These are phyloP conservation scores for Meriones psammophilus DNA, from an alignment of 2,797 vertebrate species.

Conservation along the genomic window DNA sequence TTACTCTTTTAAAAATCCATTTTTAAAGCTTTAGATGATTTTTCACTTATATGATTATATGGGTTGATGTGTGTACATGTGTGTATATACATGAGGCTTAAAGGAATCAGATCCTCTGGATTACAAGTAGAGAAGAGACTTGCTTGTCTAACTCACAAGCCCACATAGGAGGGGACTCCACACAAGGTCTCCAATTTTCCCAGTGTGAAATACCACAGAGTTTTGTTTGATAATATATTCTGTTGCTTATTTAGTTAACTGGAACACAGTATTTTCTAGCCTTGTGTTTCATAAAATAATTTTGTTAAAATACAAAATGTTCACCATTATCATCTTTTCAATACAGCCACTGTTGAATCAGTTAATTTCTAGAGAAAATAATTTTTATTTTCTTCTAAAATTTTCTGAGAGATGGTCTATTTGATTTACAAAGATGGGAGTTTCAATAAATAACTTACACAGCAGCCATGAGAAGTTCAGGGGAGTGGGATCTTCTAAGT, in stretches of 20 bases:
- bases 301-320: background rate
- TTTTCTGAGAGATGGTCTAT: background rate
- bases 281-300: background rate
- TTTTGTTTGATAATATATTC: background rate
- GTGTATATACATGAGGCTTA: too few species aligned
- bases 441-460: slow-evolving; percentile 34
- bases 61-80: background rate
- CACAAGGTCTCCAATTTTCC: background rate
- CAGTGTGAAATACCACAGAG: background rate
- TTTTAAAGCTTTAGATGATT: background rate
- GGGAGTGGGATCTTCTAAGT: background rate
- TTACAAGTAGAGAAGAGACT: background rate
- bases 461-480: background rate
- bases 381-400: background rate
- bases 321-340: background rate
- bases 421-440: background rate
- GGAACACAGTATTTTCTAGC: background rate
- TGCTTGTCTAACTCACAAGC: background rate
- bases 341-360: background rate
- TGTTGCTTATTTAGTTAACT: background rate
- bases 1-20: background rate
- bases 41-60: background rate
- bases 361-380: background rate
- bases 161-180: background rate
- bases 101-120: background rate